Conservation (phyloP, 2,797 vertebrate species). For the Sphaeramia orbicularis region DNA sequence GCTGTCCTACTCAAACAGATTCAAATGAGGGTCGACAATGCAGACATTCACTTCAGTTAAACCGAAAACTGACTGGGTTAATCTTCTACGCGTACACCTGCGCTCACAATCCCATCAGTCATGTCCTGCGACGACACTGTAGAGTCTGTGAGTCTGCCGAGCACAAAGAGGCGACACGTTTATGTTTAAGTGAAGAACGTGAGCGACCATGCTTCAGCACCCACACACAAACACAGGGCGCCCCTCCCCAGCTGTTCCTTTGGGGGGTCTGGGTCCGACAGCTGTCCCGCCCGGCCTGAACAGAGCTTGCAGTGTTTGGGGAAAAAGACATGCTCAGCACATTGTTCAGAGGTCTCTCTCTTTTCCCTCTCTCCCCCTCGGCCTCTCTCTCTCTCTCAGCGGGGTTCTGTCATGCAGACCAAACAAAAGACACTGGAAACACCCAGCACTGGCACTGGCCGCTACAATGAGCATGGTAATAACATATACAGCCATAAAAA, state of each 20-base stretch:
- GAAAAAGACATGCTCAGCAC: constrained; percentile 78
- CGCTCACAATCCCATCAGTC: not conserved
- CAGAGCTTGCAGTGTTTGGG: constrained; percentile 81
- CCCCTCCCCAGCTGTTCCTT: constrained; percentile 82
- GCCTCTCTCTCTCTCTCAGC: constrained; percentile 52
- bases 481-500: constrained; percentile 18
- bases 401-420: constrained; percentile 66
- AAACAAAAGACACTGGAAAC: constrained; percentile 80
- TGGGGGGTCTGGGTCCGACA: constrained; percentile 79
- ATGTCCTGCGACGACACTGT: constrained; percentile 8
- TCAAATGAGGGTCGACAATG: constrained; percentile 31
- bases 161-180: constrained; percentile 6
- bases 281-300: constrained; percentile 80
- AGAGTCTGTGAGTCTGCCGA: constrained; percentile 11
- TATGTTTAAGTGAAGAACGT: constrained; percentile 40
- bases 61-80: constrained; percentile 4
- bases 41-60: not conserved
- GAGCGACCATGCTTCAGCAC: constrained; percentile 53
- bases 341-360: constrained; percentile 72
- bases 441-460: constrained; percentile 67
- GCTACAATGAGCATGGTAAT: constrained; percentile 60
- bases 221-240: constrained; percentile 59
- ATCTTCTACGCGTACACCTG: constrained; percentile 18
- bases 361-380: constrained; percentile 1
- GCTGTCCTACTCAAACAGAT: constrained; percentile 5